Conservation (phyloP, 2,797 vertebrate genomes). For the Sebastes oblongus region DNA sequence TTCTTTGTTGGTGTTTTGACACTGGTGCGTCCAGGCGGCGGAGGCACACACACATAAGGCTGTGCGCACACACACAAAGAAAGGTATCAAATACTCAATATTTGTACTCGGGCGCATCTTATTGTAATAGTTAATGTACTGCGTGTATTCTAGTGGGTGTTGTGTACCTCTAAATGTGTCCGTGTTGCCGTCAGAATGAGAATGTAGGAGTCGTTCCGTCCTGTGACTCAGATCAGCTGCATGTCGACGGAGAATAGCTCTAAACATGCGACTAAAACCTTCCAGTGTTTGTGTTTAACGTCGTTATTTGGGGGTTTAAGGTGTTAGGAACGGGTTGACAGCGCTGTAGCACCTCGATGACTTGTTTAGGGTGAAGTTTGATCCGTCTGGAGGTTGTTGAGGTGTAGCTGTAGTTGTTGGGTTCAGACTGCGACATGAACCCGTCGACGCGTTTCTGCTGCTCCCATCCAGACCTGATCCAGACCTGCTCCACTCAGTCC, state of each 20-base stretch:
- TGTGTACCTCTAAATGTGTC: not conserved
- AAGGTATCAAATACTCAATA: conserved; percentile 77
- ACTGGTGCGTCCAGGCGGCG: conserved; percentile 84
- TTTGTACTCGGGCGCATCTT: conserved; percentile 2
- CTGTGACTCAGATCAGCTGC: conserved; percentile 67
- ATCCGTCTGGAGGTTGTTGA: conserved; percentile 27
- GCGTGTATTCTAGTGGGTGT: not conserved
- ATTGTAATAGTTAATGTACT: not conserved
- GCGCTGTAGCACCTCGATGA: not conserved
- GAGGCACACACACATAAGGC: conserved; percentile 78
- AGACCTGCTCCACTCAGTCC: conserved; percentile 6
- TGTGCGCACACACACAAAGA: conserved; percentile 88
- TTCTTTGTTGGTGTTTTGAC: not conserved
- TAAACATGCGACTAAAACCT: conserved; percentile 24
- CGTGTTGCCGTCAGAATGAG: conserved; percentile 12
- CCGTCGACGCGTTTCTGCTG: conserved; percentile 45
- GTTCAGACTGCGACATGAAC: conserved; percentile 67
- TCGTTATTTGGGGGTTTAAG: not conserved
- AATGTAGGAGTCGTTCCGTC: conserved; percentile 54
- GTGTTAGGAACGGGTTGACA: not conserved
- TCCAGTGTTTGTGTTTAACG: not conserved
- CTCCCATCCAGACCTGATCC: not conserved
- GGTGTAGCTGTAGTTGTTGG: conserved; percentile 25
- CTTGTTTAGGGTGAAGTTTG: conserved; percentile 60
- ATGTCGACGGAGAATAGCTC: conserved; percentile 63